These are phyloP conservation scores for Sciaenops ocellatus DNA, from an alignment of 2,797 vertebrate genomes.

Conservation along the genomic window DNA sequence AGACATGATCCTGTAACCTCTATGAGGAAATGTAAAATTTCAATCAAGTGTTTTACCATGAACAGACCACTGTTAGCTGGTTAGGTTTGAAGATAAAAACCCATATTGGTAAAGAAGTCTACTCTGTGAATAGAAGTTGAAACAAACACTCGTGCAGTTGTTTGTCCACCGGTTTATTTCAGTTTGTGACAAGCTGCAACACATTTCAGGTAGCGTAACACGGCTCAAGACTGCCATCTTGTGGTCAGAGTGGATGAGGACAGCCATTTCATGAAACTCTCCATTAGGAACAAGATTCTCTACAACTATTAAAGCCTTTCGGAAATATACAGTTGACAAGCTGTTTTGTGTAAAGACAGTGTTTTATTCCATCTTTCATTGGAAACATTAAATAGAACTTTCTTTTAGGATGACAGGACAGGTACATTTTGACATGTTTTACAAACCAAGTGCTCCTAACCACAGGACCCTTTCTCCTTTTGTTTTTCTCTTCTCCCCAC, in stretches of 20 bases:
- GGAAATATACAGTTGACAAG: conserved; percentile 64
- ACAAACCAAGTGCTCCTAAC: conserved; percentile 86
- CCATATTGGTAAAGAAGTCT: too few species aligned
- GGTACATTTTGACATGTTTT: conserved; percentile 83
- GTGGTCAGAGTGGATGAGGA: conserved; percentile 55
- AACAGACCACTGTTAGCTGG: too few species aligned
- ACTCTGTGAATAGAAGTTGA: not conserved
- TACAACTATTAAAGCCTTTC: conserved; percentile 11
- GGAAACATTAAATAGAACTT: conserved; percentile 89
- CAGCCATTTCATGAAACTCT: conserved; percentile 27
- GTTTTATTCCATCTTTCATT: conserved; percentile 84
- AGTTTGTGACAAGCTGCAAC: conserved; percentile 50
- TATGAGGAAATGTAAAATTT: too few species aligned
- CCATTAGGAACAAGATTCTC: conserved; percentile 16
- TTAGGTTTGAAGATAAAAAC: too few species aligned
- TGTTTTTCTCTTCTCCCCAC: conserved; percentile 1
- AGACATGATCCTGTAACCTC: too few species aligned
- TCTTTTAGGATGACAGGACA: conserved; percentile 80
- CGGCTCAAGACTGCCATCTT: conserved; percentile 45
- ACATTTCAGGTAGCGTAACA: conserved; percentile 40
- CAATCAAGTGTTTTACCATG: too few species aligned
- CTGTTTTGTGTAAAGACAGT: conserved; percentile 78
- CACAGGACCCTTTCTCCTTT: conserved; percentile 32
- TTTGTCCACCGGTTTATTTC: conserved; percentile 73
- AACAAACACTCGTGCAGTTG: conserved; percentile 22